These are phyloP conservation scores for Adoxophyes honmai DNA, from an alignment of 1,140 invertebrate genomes.

Conservation along the genomic window DNA sequence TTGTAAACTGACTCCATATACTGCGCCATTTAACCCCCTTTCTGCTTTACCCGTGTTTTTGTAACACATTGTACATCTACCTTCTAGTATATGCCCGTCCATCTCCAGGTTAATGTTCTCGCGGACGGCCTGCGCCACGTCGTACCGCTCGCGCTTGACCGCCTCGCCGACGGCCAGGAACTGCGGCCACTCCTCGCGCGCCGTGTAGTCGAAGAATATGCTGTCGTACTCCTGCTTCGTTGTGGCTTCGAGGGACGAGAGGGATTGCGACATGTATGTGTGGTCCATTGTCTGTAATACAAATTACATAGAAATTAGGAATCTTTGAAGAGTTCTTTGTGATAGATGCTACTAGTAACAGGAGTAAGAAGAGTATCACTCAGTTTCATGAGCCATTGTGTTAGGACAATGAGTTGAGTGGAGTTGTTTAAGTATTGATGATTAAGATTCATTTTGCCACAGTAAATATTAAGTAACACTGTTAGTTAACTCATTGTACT, in stretches of 20 bases:
- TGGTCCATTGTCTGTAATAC: conserved; percentile 57
- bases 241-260: conserved; percentile 41
- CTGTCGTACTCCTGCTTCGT: conserved; percentile 54
- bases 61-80: conserved; percentile 27
- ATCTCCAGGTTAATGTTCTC: conserved; percentile 51
- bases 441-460: too few species aligned
- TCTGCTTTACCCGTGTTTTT: too few species aligned
- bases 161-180: conserved; percentile 34
- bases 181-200: conserved; percentile 32
- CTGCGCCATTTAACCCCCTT: conserved; percentile 4
- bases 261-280: conserved; percentile 59
- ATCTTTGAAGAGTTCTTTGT: too few species aligned
- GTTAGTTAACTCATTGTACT: too few species aligned
- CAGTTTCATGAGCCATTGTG: too few species aligned
- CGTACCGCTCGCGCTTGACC: conserved; percentile 52
- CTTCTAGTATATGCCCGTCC: conserved; percentile 47
- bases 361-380: too few species aligned
- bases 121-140: conserved; percentile 39
- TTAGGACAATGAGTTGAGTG: too few species aligned
- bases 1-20: too few species aligned
- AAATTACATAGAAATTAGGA: too few species aligned
- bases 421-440: too few species aligned
- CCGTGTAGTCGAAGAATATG: conserved; percentile 47
- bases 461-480: too few species aligned
- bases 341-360: too few species aligned